phyloP scores from a whole-genome alignment of 2,113 vertebrate genomes.

The Lepus americanus region DNA sequence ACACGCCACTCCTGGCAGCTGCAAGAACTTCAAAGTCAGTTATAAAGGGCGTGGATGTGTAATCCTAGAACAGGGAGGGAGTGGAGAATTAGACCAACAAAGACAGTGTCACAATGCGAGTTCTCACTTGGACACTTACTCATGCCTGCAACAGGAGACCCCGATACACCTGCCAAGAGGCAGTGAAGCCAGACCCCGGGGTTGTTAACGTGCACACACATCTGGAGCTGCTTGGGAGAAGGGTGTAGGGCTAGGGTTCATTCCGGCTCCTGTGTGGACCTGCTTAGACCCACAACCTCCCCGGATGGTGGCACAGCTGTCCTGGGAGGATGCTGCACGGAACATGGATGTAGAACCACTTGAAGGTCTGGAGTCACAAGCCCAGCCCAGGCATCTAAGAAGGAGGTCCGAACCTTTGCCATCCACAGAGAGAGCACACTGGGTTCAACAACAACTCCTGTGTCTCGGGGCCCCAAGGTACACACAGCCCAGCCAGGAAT shows the following conservation, averaged over 20 bases:
- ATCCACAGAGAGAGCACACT: too few species aligned
- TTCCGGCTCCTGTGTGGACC: neutral
- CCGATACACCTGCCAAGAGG: neutral
- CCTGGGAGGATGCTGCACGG: neutral
- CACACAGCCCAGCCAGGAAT: too few species aligned
- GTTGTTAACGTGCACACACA: too few species aligned
- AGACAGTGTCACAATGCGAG: neutral
- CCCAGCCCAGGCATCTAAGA: neutral
- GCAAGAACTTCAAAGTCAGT: neutral
- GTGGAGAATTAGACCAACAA: neutral
- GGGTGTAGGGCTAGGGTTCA: rapidly evolving
- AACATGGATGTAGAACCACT: neutral
- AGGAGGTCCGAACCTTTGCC: too few species aligned
- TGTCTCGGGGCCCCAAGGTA: neutral
- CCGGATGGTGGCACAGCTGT: neutral
- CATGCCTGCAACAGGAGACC: neutral
- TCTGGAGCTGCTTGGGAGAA: neutral
- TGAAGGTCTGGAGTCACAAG: neutral
- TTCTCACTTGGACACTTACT: neutral
- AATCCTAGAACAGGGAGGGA: neutral
- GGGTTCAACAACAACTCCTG: neutral
- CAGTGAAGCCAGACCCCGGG: rapidly evolving
- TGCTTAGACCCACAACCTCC: neutral
- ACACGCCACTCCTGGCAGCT: rapidly evolving
- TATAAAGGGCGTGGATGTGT: neutral